Conservation (phyloP, 2,888 invertebrate species). For the Eucera pruinosa region DNA sequence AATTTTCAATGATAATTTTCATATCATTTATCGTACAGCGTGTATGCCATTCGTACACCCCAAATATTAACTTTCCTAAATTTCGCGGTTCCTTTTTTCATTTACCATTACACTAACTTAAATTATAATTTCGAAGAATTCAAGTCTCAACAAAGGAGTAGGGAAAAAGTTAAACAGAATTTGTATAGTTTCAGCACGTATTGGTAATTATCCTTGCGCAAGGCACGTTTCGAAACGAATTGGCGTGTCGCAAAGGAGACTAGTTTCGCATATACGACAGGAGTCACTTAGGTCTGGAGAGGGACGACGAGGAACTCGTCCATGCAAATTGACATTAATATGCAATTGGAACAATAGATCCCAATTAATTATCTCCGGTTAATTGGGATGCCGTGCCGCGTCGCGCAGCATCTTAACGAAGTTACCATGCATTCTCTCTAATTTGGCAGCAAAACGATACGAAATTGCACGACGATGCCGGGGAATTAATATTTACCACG, state of each 20-base stretch:
- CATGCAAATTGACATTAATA: conserved; percentile 66
- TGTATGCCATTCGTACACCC: not conserved
- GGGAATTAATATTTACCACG: conserved; percentile 41
- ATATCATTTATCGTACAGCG: not conserved
- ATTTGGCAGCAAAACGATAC: conserved; percentile 47
- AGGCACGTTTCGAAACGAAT: not conserved
- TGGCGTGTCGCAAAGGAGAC: not conserved
- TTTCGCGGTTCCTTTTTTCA: not conserved
- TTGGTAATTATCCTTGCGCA: not conserved
- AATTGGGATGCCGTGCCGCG: conserved; percentile 46
- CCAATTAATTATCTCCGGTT: conserved; percentile 64
- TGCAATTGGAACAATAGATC: conserved; percentile 66
- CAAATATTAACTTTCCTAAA: not conserved
- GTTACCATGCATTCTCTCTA: conserved; percentile 40
- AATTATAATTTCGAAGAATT: not conserved
- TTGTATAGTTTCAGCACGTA: no score
- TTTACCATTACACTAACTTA: not conserved
- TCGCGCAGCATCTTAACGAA: conserved; percentile 50
- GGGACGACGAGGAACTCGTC: conserved; percentile 51
- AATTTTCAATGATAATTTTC: no score
- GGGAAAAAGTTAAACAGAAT: no score
- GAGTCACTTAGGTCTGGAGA: conserved; percentile 34
- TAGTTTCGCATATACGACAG: not conserved
- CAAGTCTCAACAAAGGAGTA: no score
- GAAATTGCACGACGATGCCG: conserved; percentile 23